Conservation (phyloP, 2,888 invertebrate species). For the Linnaemya tessellans region DNA sequence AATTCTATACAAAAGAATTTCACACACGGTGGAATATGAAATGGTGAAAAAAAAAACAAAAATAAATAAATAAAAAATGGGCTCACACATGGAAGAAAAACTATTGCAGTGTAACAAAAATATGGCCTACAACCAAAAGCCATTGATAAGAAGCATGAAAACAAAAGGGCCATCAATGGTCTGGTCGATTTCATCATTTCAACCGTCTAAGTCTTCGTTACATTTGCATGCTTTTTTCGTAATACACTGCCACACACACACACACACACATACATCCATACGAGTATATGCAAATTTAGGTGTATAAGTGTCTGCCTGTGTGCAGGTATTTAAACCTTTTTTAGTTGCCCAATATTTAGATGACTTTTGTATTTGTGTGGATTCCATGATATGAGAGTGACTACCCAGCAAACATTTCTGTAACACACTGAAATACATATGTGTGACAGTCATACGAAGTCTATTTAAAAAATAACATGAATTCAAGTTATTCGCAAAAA, state of each 20-base stretch:
- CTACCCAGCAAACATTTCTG: background rate
- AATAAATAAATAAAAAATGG: conserved; percentile 1
- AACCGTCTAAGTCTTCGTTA: conserved; percentile 43
- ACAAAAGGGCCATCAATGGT: conserved; percentile 54
- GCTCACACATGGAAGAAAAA: background rate
- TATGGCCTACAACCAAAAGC: conserved; percentile 57
- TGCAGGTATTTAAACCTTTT: background rate
- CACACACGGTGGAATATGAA: conserved; percentile 44
- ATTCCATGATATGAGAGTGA: conserved; percentile 20
- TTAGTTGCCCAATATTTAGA: conserved; percentile 46
- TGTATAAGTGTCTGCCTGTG: background rate
- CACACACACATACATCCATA: background rate
- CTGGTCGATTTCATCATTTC: conserved; percentile 60
- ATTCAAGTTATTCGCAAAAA: too few species aligned
- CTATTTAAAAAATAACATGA: too few species aligned
- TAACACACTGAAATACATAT: too few species aligned
- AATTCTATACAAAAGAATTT: conserved; percentile 59
- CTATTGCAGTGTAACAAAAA: conserved; percentile 14
- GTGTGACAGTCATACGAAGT: too few species aligned
- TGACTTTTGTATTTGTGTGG: conserved; percentile 49
- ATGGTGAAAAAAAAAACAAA: background rate
- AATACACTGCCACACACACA: background rate
- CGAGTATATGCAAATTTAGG: too few species aligned
- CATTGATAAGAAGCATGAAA: conserved; percentile 53
- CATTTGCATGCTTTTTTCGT: conserved; percentile 26